A percentile compares a stretch with the other conserved stretches of the same genome.
Conservation (phyloP, 2,113 vertebrate genomes). For the Eclectus roratus region DNA sequence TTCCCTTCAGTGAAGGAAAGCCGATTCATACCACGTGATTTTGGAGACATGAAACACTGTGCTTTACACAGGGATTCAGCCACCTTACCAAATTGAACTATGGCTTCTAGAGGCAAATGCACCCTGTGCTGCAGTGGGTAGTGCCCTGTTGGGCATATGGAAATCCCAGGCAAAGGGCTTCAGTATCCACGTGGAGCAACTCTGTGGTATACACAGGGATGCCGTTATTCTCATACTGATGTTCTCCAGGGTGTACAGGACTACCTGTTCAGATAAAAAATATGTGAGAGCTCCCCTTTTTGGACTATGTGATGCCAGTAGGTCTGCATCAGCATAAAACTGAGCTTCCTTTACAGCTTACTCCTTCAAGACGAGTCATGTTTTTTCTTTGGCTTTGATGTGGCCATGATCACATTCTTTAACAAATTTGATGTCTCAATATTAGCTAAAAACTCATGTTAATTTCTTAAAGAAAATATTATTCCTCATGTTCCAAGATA, state of each 20-base stretch:
- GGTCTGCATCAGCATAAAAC: background rate
- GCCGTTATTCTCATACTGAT: fast-evolving
- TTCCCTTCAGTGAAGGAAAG: background rate
- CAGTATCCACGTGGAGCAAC: background rate
- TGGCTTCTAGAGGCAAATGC: background rate
- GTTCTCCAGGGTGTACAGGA: fast-evolving
- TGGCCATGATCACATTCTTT: background rate
- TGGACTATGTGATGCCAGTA: background rate
- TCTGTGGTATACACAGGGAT: background rate
- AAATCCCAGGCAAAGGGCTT: background rate
- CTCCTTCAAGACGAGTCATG: background rate
- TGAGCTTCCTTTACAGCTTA: background rate
- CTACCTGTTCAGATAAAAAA: background rate
- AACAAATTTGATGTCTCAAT: background rate
- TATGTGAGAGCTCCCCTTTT: background rate
- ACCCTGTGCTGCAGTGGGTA: too few relatives aligned
- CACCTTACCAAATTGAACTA: background rate
- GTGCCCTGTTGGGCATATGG: background rate
- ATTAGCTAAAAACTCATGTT: background rate
- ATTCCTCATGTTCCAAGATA: background rate
- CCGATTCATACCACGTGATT: fast-evolving
- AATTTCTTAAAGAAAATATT: background rate
- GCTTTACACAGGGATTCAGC: background rate
- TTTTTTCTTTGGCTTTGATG: background rate
- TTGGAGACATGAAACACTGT: fast-evolving